These are phyloP conservation scores for Labeo catla DNA, from an alignment of 2,113 vertebrate genomes.

Conservation along the genomic window DNA sequence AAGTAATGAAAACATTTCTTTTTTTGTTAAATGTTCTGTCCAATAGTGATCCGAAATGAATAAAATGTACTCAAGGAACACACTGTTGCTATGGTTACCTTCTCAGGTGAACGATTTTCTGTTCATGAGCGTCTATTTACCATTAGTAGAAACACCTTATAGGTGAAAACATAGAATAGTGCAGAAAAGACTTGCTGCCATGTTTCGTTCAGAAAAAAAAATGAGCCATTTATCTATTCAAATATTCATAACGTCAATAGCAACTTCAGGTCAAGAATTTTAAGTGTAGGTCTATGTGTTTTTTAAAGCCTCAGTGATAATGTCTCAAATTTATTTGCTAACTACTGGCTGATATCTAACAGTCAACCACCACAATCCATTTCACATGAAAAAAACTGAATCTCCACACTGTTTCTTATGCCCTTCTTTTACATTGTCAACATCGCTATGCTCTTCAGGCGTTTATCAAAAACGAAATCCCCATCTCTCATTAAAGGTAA, in stretches of 20 bases:
- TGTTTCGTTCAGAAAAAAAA: not conserved
- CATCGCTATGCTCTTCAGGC: not conserved
- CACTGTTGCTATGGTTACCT: conserved; percentile 14
- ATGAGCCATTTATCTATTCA: not conserved
- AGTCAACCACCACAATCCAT: not conserved
- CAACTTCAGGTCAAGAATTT: not conserved
- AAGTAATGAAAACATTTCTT: not conserved
- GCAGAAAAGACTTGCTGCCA: no score
- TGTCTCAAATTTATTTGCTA: not conserved
- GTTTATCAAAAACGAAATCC: not conserved
- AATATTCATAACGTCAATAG: conserved; percentile 6
- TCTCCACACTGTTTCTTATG: not conserved
- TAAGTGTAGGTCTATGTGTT: not conserved
- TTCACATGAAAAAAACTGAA: not conserved
- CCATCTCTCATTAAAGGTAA: conserved; percentile 24
- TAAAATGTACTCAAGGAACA: not conserved
- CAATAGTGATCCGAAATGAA: not conserved
- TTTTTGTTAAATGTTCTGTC: not conserved
- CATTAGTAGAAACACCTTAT: not conserved
- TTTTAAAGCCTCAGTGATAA: not conserved
- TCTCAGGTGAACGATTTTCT: not conserved
- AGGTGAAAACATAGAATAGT: not conserved
- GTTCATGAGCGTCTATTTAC: not conserved
- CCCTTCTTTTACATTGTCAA: not conserved
- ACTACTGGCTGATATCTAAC: not conserved